Conservation (phyloP, 2,113 vertebrate genomes). For the Ibidorhyncha struthersii region DNA sequence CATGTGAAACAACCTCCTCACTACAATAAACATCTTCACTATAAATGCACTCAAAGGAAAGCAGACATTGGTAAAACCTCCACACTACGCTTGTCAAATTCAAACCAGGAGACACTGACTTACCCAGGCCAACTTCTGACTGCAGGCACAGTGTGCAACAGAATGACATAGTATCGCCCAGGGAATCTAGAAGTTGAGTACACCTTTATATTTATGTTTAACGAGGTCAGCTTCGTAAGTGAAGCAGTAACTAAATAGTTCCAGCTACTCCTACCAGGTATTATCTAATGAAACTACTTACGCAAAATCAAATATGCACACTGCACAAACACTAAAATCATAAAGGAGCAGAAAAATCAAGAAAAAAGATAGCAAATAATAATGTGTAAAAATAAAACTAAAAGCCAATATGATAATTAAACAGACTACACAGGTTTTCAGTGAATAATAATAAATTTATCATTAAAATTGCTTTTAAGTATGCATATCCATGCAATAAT, state of each 20-base stretch:
- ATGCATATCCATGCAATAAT: neutral
- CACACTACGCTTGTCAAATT: neutral
- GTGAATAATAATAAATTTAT: neutral
- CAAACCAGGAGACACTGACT: neutral
- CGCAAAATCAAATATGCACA: neutral
- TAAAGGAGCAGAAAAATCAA: neutral
- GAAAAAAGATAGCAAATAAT: neutral
- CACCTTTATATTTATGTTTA: fast-evolving
- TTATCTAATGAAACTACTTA: neutral
- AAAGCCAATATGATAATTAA: neutral
- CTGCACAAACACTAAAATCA: neutral
- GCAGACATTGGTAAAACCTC: neutral
- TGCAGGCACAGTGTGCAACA: neutral
- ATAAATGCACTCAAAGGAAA: neutral
- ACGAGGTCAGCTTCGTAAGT: neutral
- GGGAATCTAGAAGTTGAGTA: neutral
- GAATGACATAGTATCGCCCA: fast-evolving
- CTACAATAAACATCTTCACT: neutral
- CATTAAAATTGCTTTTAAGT: neutral
- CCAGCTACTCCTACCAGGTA: neutral
- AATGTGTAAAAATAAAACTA: neutral
- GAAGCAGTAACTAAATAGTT: neutral
- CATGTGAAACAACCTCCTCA: neutral
- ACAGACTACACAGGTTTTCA: neutral
- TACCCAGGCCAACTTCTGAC: neutral